phyloP scores from a whole-genome alignment of 1,140 invertebrate species.

The Euwallacea similis region DNA sequence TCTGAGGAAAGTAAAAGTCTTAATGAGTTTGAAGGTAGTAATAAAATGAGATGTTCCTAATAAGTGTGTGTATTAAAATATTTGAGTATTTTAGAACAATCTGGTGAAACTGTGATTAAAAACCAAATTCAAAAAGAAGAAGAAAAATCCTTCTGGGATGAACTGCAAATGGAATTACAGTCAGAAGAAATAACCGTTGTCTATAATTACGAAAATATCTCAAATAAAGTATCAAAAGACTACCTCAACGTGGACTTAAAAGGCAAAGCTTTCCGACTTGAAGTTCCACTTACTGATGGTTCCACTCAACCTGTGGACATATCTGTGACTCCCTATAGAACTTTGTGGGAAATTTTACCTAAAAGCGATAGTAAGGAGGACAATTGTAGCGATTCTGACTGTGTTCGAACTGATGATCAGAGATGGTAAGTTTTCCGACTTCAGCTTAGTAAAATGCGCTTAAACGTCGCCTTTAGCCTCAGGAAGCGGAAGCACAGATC shows the following conservation, averaged over 20 bases:
- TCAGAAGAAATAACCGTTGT: not conserved
- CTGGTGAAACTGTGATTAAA: too few relatives aligned
- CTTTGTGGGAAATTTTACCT: constrained; percentile 13
- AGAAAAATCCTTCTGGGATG: constrained; percentile 8
- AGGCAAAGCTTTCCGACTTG: constrained; percentile 14
- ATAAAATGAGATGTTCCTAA: too few relatives aligned
- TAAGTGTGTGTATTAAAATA: too few relatives aligned
- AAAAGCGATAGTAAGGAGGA: too few relatives aligned
- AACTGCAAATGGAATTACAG: not conserved
- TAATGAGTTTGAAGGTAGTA: not conserved
- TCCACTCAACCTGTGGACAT: not conserved
- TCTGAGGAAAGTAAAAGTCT: not conserved
- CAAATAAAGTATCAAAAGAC: constrained; percentile 21
- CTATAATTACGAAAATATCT: constrained; percentile 9
- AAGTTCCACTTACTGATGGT: constrained; percentile 11
- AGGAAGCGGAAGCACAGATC: constrained; percentile 32
- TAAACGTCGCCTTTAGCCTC: constrained; percentile 4
- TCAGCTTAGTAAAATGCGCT: not conserved
- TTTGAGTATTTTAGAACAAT: too few relatives aligned
- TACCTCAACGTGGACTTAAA: constrained; percentile 26
- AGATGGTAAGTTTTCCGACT: not conserved
- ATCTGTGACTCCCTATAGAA: constrained; percentile 1
- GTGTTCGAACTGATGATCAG: not conserved
- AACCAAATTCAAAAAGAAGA: not conserved
- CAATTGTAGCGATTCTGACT: not conserved